Conservation (phyloP, 53 echinoderm and acorn worm genomes). For the Henricia sp. region DNA sequence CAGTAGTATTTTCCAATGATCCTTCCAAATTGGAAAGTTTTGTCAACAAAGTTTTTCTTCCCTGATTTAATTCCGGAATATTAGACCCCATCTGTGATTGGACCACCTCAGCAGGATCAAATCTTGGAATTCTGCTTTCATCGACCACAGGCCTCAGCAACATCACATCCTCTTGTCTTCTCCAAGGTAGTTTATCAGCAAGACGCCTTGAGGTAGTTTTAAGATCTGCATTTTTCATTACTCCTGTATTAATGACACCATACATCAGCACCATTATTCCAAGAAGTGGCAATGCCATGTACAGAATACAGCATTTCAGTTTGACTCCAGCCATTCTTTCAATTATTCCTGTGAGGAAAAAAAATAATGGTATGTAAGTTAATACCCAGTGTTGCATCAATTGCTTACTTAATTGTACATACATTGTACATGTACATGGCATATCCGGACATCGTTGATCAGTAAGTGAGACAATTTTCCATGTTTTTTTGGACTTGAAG, state of each 20-base stretch:
- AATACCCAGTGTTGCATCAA: too few relatives aligned
- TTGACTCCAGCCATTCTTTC: conserved; percentile 2
- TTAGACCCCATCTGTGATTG: neutral
- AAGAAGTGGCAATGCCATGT: neutral
- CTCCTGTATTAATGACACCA: neutral
- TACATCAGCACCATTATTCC: neutral
- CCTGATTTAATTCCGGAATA: neutral
- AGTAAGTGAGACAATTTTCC: too few relatives aligned
- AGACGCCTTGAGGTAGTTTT: neutral
- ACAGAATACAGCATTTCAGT: conserved; percentile 8
- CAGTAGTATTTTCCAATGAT: neutral
- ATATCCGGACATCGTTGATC: too few relatives aligned
- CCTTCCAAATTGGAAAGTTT: neutral
- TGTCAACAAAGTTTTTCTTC: neutral
- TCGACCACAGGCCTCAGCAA: conserved; percentile 21
- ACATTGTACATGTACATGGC: too few relatives aligned
- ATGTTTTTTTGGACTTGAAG: too few relatives aligned
- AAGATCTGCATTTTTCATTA: neutral
- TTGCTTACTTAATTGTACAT: too few relatives aligned
- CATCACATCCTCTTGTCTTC: neutral
- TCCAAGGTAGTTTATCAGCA: neutral
- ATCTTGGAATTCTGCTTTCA: conserved; percentile 2
- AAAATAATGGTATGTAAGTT: too few relatives aligned
- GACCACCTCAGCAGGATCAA: neutral
- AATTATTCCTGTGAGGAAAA: conserved; percentile 1